phyloP scores from a whole-genome alignment of 2,113 vertebrate species.

The Phaethornis superciliosus region DNA sequence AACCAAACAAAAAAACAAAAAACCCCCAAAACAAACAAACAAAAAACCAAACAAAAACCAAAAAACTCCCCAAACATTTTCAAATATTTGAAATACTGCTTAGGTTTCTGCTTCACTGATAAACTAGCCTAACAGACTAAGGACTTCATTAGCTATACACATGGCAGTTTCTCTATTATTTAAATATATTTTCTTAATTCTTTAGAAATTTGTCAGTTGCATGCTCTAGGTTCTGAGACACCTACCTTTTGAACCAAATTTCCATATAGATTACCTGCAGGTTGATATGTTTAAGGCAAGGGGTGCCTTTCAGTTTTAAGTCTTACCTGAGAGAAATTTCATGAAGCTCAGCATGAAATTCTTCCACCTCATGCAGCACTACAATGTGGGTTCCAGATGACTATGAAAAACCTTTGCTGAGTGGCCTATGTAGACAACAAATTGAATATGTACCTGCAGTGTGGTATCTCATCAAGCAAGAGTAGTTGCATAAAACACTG shows the following conservation, averaged over 20 bases:
- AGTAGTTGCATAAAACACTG: neutral
- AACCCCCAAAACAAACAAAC: too few relatives aligned
- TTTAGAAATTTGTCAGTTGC: neutral
- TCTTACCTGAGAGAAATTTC: neutral
- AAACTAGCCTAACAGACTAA: neutral
- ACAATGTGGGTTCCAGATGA: neutral
- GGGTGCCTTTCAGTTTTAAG: neutral
- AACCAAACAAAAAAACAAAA: neutral
- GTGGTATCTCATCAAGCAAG: neutral
- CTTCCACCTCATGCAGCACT: neutral
- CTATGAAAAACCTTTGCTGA: neutral
- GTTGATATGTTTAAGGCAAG: neutral
- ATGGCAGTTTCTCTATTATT: neutral
- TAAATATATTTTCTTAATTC: neutral
- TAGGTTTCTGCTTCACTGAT: neutral
- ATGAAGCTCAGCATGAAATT: neutral
- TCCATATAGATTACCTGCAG: neutral
- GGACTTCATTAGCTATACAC: neutral
- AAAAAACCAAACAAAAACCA: too few relatives aligned
- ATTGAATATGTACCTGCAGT: neutral
- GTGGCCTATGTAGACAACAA: neutral
- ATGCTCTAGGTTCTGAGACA: neutral
- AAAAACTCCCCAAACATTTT: neutral
- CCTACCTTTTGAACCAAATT: neutral
- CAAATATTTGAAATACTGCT: neutral